These are phyloP conservation scores for Sycophila sp. DNA, from an alignment of 1,140 invertebrate species.

Conservation along the genomic window DNA sequence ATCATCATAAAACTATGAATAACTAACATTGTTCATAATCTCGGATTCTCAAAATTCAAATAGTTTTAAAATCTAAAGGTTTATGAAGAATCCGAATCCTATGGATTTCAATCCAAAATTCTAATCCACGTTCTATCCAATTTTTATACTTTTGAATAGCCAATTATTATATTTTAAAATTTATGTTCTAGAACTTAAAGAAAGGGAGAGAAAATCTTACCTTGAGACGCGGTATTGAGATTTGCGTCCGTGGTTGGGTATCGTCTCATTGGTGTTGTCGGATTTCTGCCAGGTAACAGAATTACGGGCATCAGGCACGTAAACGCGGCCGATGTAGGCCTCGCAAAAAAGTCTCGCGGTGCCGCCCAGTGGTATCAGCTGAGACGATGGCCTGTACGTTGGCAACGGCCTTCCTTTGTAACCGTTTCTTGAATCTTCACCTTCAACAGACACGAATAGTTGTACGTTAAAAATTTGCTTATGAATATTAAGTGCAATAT, in stretches of 20 bases:
- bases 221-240: constrained; percentile 65
- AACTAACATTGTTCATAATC: no score
- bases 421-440: constrained; percentile 53
- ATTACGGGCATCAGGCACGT: constrained; percentile 76
- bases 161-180: no score
- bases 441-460: constrained; percentile 54
- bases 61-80: no score
- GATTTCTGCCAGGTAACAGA: constrained; percentile 73
- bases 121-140: no score
- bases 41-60: no score
- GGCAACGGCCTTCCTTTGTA: constrained; percentile 66
- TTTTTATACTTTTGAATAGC: no score
- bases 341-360: constrained; percentile 77
- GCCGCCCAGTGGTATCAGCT: constrained; percentile 67
- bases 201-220: constrained; percentile 58
- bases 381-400: constrained; percentile 63
- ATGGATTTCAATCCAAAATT: no score
- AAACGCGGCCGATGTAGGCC: constrained; percentile 78
- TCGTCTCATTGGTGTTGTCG: constrained; percentile 67
- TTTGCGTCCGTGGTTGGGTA: constrained; percentile 60
- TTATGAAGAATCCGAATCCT: no score
- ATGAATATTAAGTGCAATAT: no score
- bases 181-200: no score
- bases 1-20: no score
- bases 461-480: no score